Percentiles rank a stretch among this genome's conserved stretches.
Conservation (phyloP, 2,113 vertebrate species). For the Ia io region DNA sequence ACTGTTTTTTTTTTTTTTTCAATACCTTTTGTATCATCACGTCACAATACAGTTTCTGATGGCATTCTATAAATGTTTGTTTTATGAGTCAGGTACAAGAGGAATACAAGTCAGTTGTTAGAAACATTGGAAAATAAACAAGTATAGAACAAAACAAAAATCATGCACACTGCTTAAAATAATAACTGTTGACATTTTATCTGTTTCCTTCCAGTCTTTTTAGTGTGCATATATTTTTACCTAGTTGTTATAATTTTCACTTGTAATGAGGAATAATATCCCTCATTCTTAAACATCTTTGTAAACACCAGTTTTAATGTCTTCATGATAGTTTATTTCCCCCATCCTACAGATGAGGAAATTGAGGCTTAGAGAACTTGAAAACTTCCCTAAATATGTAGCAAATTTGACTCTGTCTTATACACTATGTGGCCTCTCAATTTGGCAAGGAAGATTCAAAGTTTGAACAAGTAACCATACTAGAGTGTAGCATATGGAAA, state of each 20-base stretch:
- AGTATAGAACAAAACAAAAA: background rate
- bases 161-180: background rate
- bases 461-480: background rate
- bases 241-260: background rate
- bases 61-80: background rate
- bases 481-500: background rate
- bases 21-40: constrained; percentile 20
- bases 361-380: background rate
- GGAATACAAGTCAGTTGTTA: background rate
- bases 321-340: background rate
- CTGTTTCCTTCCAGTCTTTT: background rate
- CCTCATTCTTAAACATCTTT: background rate
- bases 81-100: constrained; percentile 20
- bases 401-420: background rate
- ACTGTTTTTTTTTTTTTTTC: background rate
- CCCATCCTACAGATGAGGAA: background rate
- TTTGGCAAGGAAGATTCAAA: background rate
- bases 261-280: background rate
- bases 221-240: background rate
- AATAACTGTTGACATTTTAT: background rate
- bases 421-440: background rate
- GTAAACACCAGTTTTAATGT: background rate
- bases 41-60: background rate
- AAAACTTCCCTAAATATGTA: background rate
- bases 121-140: background rate